Base-by-base conservation (phyloP, 2,888 invertebrate species). In the Ypsolopha scabrella region DNA sequence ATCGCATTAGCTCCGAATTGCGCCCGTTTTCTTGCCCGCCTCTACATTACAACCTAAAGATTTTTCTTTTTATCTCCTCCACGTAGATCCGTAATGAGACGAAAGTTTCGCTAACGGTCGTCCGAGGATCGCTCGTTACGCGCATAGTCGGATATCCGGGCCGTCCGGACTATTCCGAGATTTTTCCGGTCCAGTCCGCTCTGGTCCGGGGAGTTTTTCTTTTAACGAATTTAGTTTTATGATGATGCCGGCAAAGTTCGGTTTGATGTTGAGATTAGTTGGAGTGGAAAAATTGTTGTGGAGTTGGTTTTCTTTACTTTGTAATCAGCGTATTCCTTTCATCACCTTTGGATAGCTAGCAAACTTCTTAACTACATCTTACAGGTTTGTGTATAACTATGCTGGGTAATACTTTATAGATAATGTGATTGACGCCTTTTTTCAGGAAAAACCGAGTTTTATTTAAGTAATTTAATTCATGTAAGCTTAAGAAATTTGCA, bases 21-120 rank as follows among this genome's bases (percentile, higher is more conserved):
- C 6, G 8, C 37, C 48, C 41, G 4, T 60, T 54, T 41, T 39
- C 38, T 10, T 55, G 56, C 37, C 60, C 58, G 54, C 54, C 57
- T 67, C 46, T 75, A 66, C 65, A 73, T 63, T 6, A 36, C 54
- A 55, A 60, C 58, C 56, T 63, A 61, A 65, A 75, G 67, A 68
- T 74, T 75, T 76, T 73, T 73, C 70, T 34, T 62, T 70, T 72
- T 75, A 78, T 75, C 72, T 73, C 62, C 59, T 55, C 62, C 60
- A 63, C 63, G 61, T 59, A 58, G 61, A 50, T 50, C 70, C 63
- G 73, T 78, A 80, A 79, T 74, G 79, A 78, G 73, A 67, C 69
- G 60, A 73, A 78, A 79, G 70, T 78, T 79, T 62, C 65, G 41
- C 50, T 49, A 41, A 48, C 48, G 13, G 48, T 14, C 48, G 37